These are phyloP conservation scores for Cordylochernes scorpioides DNA, from an alignment of 2,888 invertebrate genomes.

Conservation along the genomic window DNA sequence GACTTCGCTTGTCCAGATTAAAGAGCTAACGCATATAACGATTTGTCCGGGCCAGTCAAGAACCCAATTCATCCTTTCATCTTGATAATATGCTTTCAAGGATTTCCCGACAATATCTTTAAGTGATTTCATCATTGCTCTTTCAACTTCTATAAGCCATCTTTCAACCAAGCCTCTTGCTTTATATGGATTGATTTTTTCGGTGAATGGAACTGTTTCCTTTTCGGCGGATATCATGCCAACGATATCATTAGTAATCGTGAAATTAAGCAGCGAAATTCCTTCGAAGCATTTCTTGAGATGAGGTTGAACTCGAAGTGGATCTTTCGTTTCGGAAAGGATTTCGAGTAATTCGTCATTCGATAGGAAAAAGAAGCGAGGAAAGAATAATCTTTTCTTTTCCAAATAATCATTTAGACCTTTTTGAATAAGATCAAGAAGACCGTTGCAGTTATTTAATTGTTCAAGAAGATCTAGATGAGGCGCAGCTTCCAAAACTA, in stretches of 20 bases:
- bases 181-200: slow-evolving; percentile 48
- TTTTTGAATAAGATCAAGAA: slow-evolving; percentile 51
- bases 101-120: background rate
- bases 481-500: too few species aligned
- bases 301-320: slow-evolving; percentile 54
- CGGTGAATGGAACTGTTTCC: slow-evolving; percentile 47
- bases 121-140: slow-evolving; percentile 39
- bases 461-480: too few species aligned
- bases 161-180: slow-evolving; percentile 53
- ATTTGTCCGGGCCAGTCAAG: slow-evolving; percentile 77
- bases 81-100: background rate
- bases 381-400: slow-evolving; percentile 53
- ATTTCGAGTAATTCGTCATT: slow-evolving; percentile 60
- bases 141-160: slow-evolving; percentile 63
- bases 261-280: slow-evolving; percentile 57
- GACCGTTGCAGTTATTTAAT: slow-evolving; percentile 17
- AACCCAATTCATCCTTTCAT: slow-evolving; percentile 35
- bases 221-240: slow-evolving; percentile 61
- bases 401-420: slow-evolving; percentile 56
- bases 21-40: slow-evolving; percentile 44
- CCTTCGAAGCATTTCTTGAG: slow-evolving; percentile 72
- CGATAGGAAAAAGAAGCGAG: slow-evolving; percentile 30
- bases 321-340: slow-evolving; percentile 63
- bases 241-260: slow-evolving; percentile 57
- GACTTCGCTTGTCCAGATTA: slow-evolving; percentile 55